phyloP scores from a whole-genome alignment of 2,888 invertebrate species.

The Polylopha cassiicola region DNA sequence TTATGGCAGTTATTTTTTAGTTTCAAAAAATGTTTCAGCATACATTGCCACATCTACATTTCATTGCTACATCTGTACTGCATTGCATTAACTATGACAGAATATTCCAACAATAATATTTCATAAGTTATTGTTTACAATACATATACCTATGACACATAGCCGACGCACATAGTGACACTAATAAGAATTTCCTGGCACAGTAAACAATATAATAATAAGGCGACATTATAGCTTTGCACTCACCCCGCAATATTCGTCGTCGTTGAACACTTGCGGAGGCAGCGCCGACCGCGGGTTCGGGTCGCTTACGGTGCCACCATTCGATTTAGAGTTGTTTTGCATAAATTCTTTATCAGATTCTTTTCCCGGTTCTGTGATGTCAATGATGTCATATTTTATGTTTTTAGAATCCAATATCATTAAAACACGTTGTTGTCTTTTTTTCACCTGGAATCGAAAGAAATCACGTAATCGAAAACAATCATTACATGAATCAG shows the following conservation, averaged over 20 bases:
- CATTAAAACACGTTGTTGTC: slow-evolving; percentile 95
- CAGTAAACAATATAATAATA: too few relatives aligned
- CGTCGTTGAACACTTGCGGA: slow-evolving; percentile 96
- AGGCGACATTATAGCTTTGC: not conserved
- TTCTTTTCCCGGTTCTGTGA: slow-evolving; percentile 95
- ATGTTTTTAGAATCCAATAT: slow-evolving; percentile 95
- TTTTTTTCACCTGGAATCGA: slow-evolving; percentile 90
- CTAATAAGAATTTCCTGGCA: too few relatives aligned
- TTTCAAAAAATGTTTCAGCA: too few relatives aligned
- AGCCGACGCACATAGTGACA: too few relatives aligned
- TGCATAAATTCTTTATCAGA: slow-evolving; percentile 95
- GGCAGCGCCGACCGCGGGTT: slow-evolving; percentile 89
- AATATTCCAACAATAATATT: slow-evolving; percentile 11
- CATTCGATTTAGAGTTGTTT: slow-evolving; percentile 86
- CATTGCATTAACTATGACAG: too few relatives aligned
- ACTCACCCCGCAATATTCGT: slow-evolving; percentile 94
- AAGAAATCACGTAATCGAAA: slow-evolving; percentile 58
- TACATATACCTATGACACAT: too few relatives aligned
- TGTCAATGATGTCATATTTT: slow-evolving; percentile 93
- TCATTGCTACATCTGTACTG: too few relatives aligned
- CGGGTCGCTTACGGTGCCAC: slow-evolving; percentile 84
- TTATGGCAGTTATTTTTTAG: too few relatives aligned
- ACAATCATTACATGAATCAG: slow-evolving; percentile 61
- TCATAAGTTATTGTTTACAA: slow-evolving; percentile 1
- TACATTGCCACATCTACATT: too few relatives aligned